These are phyloP conservation scores for Xiphydria camelus DNA, from an alignment of 2,888 invertebrate genomes.

Conservation along the genomic window DNA sequence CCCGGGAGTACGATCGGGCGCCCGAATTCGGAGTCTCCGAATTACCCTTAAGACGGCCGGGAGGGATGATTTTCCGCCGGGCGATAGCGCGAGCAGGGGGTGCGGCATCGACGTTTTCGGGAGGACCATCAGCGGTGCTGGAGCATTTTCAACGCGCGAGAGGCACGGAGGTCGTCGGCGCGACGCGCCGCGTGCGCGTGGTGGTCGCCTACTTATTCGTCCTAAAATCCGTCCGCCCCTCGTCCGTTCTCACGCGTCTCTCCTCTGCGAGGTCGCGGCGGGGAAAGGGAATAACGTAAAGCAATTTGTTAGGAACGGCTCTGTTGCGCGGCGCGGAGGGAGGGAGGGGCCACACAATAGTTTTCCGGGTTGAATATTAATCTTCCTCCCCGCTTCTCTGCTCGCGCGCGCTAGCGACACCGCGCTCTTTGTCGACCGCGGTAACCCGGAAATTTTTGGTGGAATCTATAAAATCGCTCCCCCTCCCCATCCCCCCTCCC, in stretches of 20 bases:
- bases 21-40: slow-evolving; percentile 12
- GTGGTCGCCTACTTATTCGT: background rate
- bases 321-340: slow-evolving; percentile 4
- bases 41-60: slow-evolving; percentile 5
- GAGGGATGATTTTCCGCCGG: too few relatives aligned
- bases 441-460: slow-evolving; percentile 20
- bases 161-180: too few relatives aligned
- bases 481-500: too few relatives aligned
- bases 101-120: too few relatives aligned
- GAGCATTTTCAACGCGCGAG: too few relatives aligned
- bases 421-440: slow-evolving; percentile 23
- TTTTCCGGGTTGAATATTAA: slow-evolving; percentile 29
- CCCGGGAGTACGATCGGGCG: too few relatives aligned
- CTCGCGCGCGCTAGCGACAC: slow-evolving; percentile 18
- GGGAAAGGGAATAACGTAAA: background rate
- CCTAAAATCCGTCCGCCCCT: background rate
- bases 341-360: slow-evolving; percentile 18
- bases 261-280: too few relatives aligned
- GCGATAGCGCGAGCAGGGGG: too few relatives aligned
- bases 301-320: slow-evolving; percentile 11
- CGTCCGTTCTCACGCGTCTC: slow-evolving; percentile 1
- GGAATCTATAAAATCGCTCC: slow-evolving; percentile 13
- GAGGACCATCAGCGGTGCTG: too few relatives aligned
- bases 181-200: too few relatives aligned
- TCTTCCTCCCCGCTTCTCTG: slow-evolving; percentile 19